Evolutionary conservation across 35 echinoderm and acorn worm genomes (phyloP), one percentile per base, ranked within the genome.

Genomic region (Strongylocentrotus purpuratus): DNA sequence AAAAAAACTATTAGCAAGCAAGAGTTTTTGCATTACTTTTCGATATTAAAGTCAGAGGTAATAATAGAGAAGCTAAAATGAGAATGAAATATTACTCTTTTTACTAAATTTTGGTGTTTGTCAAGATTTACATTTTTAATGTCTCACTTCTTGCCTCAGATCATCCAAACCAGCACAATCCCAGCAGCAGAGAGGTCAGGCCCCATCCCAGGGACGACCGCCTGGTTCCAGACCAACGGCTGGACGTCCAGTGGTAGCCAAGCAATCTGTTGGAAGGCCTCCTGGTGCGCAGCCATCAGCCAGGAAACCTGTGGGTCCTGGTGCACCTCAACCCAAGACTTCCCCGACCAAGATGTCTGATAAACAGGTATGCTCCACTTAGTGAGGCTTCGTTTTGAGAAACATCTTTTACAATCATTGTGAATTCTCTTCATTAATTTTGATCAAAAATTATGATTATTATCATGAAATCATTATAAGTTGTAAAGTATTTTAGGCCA

Each of bases 111-210:
- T n/a, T n/a, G n/a, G n/a, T n/a, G n/a, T n/a, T n/a, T n/a, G n/a
- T n/a, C 35, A 59, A 14, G 61, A 22, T 78, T 78, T 78, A 4
- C 65, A 78, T 78, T 28, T 78, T 78, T 22, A 78, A 78, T 25
- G 0, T n/a, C 17, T 25, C 20, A 2, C 20, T 28, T 22, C 6
- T 78, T 78, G 20, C 65, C 65, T 28, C 65, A 78, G 65, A 78
- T 78, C 65, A 78, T 78, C 65, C 25, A 78, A 78, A 78, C 65
- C 65, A 78, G 28, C 65, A 41, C 87, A 46, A 31, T 89, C 87
- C 33, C 87, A 33, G 25, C 87, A 33, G 45, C 87, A 33, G 45
- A 89, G 33, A 33, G 12, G 94, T 48, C 94, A 88, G 48, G 94
- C 94, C 94, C 46, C 32, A 45, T 31, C 20, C 33, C 33, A 86